Evolutionary conservation across 2,888 invertebrate genomes (phyloP), one percentile per base, ranked within the genome.

Genomic region (Acrobasis suavella): DNA sequence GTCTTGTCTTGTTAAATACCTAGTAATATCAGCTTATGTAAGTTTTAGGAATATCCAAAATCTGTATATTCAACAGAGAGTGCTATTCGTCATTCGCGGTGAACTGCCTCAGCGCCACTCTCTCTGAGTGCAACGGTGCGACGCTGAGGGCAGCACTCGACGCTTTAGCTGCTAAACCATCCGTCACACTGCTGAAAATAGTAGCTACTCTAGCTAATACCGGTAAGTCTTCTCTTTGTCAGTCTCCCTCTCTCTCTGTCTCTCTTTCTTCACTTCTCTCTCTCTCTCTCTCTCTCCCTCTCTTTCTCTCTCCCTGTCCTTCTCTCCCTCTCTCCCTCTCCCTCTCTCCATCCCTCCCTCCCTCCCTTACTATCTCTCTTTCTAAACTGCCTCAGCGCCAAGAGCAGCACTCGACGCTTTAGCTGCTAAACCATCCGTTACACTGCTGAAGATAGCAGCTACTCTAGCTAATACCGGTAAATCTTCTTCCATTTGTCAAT

Each of bases 81-180:
- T 65, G 74, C 0, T 77, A 76, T 55, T 64, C 70, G 0, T 17
- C 60, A 0, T 76, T 75, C 63, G 74, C 74, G 65, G 70, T 0
- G 46, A 65, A 7, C 63, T 78, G 0, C 75, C 79, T 62, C 22
- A 1, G 65, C 76, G 10, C 70, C 82, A 0, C 65, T 60, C 64
- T 81, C 52, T 17, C 64, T 0, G 75, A 58, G 49, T 37, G 58
- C 17, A n/a, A 17, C 69, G 63, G 72, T 2, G 65, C 68, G 0
- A 65, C 71, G 5, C 70, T 85, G 7, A 71, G 74, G 5, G 77
- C 77, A 0, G 38, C 85, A 15, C 69, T 87, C 0, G 82, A 82
- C 64, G 73, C 78, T 0, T 67, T 81, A 0, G 75, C 78, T 0
- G 59, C 49, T 2, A 74, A 70, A 0, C 72, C 69, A 0, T 75